Evolutionary conservation across 2,797 vertebrate species (phyloP).

Genomic region (Anguilla pacifica): DNA sequence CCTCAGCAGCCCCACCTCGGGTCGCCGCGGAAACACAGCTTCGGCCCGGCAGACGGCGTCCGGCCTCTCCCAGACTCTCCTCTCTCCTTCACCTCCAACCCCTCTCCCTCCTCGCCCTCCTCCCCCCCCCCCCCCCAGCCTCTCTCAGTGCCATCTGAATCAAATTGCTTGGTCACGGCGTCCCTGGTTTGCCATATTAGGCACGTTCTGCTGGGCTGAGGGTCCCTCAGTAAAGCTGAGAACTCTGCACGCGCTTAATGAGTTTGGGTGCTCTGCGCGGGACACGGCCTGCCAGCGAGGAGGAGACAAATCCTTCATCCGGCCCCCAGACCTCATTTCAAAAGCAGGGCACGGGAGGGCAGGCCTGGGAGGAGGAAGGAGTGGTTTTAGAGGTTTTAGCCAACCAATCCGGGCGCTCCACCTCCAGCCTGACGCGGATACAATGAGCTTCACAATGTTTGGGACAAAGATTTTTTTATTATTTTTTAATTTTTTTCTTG

Average conservation of each 20-base stretch:
- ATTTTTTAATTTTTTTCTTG: too few relatives aligned
- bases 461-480: too few relatives aligned
- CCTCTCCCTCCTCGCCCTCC: conserved; percentile 53
- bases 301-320: conserved; percentile 67
- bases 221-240: not conserved
- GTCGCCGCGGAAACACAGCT: conserved; percentile 60
- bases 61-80: conserved; percentile 66
- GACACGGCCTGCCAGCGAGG: conserved; percentile 59
- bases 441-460: too few relatives aligned
- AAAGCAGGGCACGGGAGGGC: not conserved
- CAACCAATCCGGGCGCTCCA: not conserved
- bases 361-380: not conserved
- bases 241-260: not conserved
- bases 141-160: conserved; percentile 61
- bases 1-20: conserved; percentile 60
- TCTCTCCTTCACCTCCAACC: conserved; percentile 46
- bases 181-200: conserved; percentile 11
- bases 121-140: conserved; percentile 36
- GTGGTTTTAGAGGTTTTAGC: not conserved
- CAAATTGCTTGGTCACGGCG: conserved; percentile 69
- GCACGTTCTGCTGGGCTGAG: not conserved
- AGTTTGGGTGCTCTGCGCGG: not conserved
- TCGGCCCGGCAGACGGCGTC: conserved; percentile 77
- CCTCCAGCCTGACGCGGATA: not conserved
- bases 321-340: conserved; percentile 35